Evolutionary conservation across 2,888 invertebrate species (phyloP), one percentile per base, ranked within the genome.

Genomic region (Pristionchus exspectatus): DNA sequence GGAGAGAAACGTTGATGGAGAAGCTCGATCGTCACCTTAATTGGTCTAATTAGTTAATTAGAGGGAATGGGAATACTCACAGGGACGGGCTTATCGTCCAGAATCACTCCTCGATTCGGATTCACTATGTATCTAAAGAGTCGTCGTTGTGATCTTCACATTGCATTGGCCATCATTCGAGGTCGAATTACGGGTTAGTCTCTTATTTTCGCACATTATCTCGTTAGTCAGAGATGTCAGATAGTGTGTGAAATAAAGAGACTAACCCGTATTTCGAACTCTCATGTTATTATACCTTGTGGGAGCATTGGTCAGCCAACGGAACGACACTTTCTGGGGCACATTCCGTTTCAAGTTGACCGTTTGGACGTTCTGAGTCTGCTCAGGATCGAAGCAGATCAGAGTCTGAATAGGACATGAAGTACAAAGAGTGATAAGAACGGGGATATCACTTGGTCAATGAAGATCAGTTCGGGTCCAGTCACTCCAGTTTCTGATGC

Each of bases 241-340:
- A 50, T 50, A 12, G 12, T 50, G 44, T 50, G 44, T 9, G 44
- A 12, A 50, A 7, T 50, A 9, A 50, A 50, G 44, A 50, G 44
- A 50, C 59, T 4, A 59, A 21, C 59, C 59, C 18, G 59, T 2
- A 59, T 3, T 59, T 5, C 12, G 24, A 24, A n/a, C n/a, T 1
- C 9, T 44, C 9, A 7, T 24, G 44, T n/a, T 16, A 10, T 16
- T 4, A 38, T 66, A 86, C 86, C 86, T 86, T 14, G 86, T 86
- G 9, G 86, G 86, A 44, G 86, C 86, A 86, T 86, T 86, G 7
- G 86, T 86, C 66, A 86, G 44, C 86, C 86, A 86, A 30, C 86
- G 33, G 50, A 86, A 86, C 12, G 86, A 24, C 21, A 86, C 86
- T 86, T 86, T 86, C 38, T 86, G 66, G 14, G 86, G 86, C 12